Evolutionary conservation across 2,113 vertebrate genomes (phyloP), one percentile per base, ranked within the genome.

Genomic region (Grantiella picta): DNA sequence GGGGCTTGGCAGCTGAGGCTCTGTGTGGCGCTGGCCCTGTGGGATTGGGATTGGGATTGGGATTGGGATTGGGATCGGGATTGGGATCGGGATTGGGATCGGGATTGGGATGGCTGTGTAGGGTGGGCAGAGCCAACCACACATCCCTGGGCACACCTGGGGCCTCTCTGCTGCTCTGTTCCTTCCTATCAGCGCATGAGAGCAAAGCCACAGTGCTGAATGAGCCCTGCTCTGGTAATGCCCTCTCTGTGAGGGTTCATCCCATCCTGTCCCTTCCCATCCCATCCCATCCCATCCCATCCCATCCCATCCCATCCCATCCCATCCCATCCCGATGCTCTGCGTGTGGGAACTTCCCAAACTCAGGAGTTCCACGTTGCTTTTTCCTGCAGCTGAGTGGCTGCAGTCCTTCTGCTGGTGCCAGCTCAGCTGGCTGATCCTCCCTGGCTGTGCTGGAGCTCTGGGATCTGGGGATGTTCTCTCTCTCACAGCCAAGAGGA

Each of bases 311-410:
- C 44, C 36, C 53, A 42, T 53, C n/a, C 12, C 4, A 0, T 29
- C 44, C 36, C 53, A 42, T 53, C n/a, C 12, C 22, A 4, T 38
- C 6, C 47, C 1, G 0, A 1, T 12, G 61, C 70, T 36, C 2
- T 1, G 3, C 0, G 3, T 27, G 27, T 1, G 2, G 42, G 13
- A 44, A 5, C 7, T 71, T 47, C 54, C 1, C 10, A 42, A 11
- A 40, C 60, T 15, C 13, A 17, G 4, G 68, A 38, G 31, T 45
- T 18, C 10, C 23, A 16, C 0, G 0, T 2, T 42, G 31, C 42
- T 73, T 57, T 5, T 44, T 65, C 91, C 21, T 24, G 20, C 38
- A 17, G 63, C 60, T 73, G 54, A 0, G 59, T 9, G 60, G 49
- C 82, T 60, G 73, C 79, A 77, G 57, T 66, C 5, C 35, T 63